phyloP scores from a whole-genome alignment of 2,113 vertebrate species.

The Python bivittatus region DNA sequence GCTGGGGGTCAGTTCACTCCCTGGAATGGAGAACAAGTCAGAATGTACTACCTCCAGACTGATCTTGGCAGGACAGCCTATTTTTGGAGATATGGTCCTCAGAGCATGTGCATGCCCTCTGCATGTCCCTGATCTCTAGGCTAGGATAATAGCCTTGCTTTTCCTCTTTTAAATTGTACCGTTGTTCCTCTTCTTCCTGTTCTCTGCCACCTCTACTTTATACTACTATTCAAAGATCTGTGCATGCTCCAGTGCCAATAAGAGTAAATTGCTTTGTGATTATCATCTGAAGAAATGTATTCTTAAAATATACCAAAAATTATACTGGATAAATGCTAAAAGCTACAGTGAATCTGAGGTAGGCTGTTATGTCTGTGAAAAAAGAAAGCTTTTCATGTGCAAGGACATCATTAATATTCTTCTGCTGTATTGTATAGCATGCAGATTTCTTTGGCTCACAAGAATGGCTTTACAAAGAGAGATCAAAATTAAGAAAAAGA shows the following conservation, averaged over 20 bases:
- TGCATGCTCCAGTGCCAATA: neutral
- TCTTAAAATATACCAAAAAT: neutral
- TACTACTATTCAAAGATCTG: neutral
- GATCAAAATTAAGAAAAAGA: conserved; percentile 52
- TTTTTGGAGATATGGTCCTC: neutral
- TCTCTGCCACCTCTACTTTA: neutral
- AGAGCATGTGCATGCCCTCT: neutral
- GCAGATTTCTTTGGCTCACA: conserved; percentile 61
- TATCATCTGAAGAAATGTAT: neutral
- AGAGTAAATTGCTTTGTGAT: neutral
- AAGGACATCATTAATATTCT: conserved; percentile 62
- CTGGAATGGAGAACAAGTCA: neutral
- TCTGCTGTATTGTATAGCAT: conserved; percentile 49
- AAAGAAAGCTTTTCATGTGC: neutral
- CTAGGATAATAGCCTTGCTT: neutral
- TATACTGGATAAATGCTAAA: conserved; percentile 12
- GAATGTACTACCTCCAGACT: neutral
- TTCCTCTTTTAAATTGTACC: neutral
- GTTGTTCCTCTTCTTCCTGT: neutral
- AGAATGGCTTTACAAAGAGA: conserved; percentile 53
- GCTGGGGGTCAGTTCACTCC: neutral
- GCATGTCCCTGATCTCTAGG: neutral
- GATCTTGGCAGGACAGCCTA: neutral
- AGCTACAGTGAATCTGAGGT: neutral
- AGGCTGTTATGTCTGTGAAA: conserved; percentile 45